Conservation (phyloP, 2,888 invertebrate genomes). For the Idaea dimidiata region DNA sequence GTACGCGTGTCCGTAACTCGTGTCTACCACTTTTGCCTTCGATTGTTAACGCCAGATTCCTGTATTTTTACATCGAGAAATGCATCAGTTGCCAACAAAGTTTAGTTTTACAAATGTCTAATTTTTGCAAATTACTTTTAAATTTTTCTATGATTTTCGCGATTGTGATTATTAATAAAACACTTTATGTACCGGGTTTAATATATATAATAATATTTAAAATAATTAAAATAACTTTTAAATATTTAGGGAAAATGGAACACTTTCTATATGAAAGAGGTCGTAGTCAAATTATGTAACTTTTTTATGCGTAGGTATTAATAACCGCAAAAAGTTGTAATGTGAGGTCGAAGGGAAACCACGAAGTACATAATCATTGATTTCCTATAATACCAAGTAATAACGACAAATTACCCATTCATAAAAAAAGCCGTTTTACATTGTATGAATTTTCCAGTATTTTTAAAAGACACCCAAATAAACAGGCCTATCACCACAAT, state of each 20-base stretch:
- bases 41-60: conserved; percentile 4
- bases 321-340: conserved; percentile 1
- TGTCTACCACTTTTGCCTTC: conserved; percentile 28
- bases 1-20: conserved; percentile 45
- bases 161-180: too few species aligned
- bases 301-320: conserved; percentile 31
- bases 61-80: neutral
- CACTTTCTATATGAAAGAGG: neutral
- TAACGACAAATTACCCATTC: neutral
- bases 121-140: neutral
- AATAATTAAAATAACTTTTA: too few species aligned
- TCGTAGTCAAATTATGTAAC: conserved; percentile 18
- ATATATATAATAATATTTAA: too few species aligned
- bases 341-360: conserved; percentile 39
- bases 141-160: too few species aligned
- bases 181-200: too few species aligned
- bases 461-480: neutral
- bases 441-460: too few species aligned
- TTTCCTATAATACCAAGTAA: conserved; percentile 22
- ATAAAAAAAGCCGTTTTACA: neutral
- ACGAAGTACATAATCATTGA: conserved; percentile 38
- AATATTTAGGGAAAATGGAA: too few species aligned
- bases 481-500: conserved; percentile 23
- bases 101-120: neutral
- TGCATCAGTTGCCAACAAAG: neutral